A percentile compares a stretch with the other conserved stretches of the same genome.
Conservation (phyloP, 2,888 invertebrate genomes). For the Lapara coniferarum region DNA sequence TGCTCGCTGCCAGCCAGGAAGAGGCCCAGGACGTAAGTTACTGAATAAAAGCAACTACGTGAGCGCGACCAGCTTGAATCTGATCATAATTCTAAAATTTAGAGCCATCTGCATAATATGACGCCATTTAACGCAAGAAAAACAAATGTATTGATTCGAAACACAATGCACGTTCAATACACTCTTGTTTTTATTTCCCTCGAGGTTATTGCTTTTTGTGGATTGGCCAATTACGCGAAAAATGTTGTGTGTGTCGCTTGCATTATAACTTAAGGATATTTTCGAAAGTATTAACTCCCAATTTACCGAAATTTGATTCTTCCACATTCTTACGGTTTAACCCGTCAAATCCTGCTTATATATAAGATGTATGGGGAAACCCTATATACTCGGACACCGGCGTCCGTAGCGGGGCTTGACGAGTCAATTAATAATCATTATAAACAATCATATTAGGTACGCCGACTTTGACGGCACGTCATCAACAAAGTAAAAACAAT, state of each 20-base stretch:
- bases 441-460: too few species aligned
- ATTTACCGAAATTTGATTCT: too few species aligned
- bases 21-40: constrained; percentile 87
- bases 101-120: neutral
- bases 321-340: too few species aligned
- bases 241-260: neutral
- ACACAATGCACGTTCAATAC: constrained; percentile 20
- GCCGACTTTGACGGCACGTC: too few species aligned
- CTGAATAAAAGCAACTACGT: neutral
- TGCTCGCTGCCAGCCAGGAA: constrained; percentile 93
- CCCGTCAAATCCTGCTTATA: too few species aligned
- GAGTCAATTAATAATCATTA: too few species aligned
- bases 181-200: constrained; percentile 23
- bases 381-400: too few species aligned
- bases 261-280: neutral
- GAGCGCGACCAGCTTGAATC: neutral
- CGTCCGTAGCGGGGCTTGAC: too few species aligned
- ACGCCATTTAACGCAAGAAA: neutral
- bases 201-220: constrained; percentile 6
- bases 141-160: constrained; percentile 13
- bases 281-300: too few species aligned
- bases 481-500: too few species aligned
- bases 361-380: too few species aligned
- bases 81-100: constrained; percentile 1
- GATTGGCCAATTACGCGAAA: neutral